phyloP scores from a whole-genome alignment of 1,140 invertebrate genomes.

The roundworm (Caenorhabditis elegans) region WBcel235 BX284604.4:6276501-6277000 shows the following conservation, averaged over 20 bases:
- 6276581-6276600: neutral
- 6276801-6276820: neutral
- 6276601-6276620: neutral
- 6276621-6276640: neutral
- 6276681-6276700: neutral
- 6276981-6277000: neutral
- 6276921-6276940: slow-evolving; percentile 3
- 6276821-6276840: neutral
- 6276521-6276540: neutral
- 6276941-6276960: neutral
- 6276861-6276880: neutral
- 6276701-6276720: neutral
- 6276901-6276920: neutral
- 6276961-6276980: neutral
- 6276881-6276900: neutral
- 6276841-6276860: slow-evolving; percentile 2
- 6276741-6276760: neutral
- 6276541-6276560: no score
- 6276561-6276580: no score
- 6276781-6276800: neutral
- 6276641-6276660: neutral
- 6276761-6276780: neutral
- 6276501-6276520: neutral
- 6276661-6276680: neutral
- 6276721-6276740: neutral